Evolutionary conservation across 2,888 invertebrate genomes (phyloP).

Genomic region (Drosophila prolongata): DNA sequence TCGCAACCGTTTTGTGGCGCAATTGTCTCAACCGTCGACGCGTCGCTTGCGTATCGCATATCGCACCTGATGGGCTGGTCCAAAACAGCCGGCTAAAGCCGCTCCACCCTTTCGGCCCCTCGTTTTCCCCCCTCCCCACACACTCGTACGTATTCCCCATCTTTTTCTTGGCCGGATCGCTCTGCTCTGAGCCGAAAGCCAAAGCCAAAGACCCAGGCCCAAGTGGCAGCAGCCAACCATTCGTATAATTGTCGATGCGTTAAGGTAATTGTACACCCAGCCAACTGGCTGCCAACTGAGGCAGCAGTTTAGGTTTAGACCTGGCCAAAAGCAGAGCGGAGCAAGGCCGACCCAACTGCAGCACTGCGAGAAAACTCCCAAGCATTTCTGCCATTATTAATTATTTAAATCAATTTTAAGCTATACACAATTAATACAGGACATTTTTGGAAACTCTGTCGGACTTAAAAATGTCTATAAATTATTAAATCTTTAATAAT

Average conservation of each 20-base stretch:
- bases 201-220: constrained; percentile 7
- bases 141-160: neutral
- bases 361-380: constrained; percentile 10
- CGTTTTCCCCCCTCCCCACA: neutral
- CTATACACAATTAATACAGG: too few species aligned
- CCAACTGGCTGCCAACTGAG: constrained; percentile 33
- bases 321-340: constrained; percentile 37
- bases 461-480: too few species aligned
- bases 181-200: neutral
- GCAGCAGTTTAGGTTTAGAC: constrained; percentile 13
- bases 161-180: constrained; percentile 7
- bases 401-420: too few species aligned
- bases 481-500: too few species aligned
- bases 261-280: constrained; percentile 84
- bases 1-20: constrained; percentile 74
- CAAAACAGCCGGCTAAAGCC: constrained; percentile 13
- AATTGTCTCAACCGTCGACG: constrained; percentile 66
- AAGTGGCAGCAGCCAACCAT: constrained; percentile 75
- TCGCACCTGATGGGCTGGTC: constrained; percentile 77
- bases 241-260: constrained; percentile 85
- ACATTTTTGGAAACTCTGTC: too few species aligned
- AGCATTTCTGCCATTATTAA: too few species aligned
- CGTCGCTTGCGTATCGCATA: constrained; percentile 79
- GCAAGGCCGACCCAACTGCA: constrained; percentile 64
- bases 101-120: constrained; percentile 10